Percentiles rank a stretch among this genome's conserved stretches.
Evolutionary conservation across 2,113 vertebrate species (phyloP).

Genomic region (Speoplatyrhinus poulsoni): DNA sequence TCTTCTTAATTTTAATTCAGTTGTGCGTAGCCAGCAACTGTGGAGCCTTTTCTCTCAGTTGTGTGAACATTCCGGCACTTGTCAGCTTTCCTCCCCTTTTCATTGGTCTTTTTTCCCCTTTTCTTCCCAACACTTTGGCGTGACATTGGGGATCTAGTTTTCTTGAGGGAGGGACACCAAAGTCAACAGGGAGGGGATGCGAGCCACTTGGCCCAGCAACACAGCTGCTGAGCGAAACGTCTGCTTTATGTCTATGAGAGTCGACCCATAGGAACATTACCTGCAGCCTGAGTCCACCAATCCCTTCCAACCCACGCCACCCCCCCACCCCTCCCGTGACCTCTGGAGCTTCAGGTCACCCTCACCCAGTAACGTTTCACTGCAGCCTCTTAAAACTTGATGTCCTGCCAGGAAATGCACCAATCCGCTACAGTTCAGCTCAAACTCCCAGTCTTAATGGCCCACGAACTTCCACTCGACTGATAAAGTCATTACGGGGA

Average conservation of each 20-base stretch:
- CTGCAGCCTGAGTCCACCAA: neutral
- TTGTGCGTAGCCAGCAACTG: conserved; percentile 33
- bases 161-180: conserved; percentile 50
- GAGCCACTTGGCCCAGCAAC: conserved; percentile 25
- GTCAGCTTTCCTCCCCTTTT: conserved; percentile 40
- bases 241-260: conserved; percentile 15
- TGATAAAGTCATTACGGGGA: conserved; percentile 24
- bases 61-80: conserved; percentile 29
- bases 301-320: neutral
- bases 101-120: conserved; percentile 12
- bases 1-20: conserved; percentile 46
- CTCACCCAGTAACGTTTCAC: no score
- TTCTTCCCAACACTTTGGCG: conserved; percentile 13
- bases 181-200: conserved; percentile 46
- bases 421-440: conserved; percentile 4
- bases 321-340: conserved; percentile 29
- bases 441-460: neutral
- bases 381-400: neutral
- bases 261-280: conserved; percentile 27
- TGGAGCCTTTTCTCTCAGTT: conserved; percentile 21
- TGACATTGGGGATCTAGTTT: conserved; percentile 48
- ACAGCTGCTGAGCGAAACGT: conserved; percentile 3
- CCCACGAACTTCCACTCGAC: conserved; percentile 2
- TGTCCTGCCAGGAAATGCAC: neutral
- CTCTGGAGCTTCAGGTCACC: conserved; percentile 17